phyloP scores from a whole-genome alignment of 2,113 vertebrate genomes.

The Alectura lathami region DNA sequence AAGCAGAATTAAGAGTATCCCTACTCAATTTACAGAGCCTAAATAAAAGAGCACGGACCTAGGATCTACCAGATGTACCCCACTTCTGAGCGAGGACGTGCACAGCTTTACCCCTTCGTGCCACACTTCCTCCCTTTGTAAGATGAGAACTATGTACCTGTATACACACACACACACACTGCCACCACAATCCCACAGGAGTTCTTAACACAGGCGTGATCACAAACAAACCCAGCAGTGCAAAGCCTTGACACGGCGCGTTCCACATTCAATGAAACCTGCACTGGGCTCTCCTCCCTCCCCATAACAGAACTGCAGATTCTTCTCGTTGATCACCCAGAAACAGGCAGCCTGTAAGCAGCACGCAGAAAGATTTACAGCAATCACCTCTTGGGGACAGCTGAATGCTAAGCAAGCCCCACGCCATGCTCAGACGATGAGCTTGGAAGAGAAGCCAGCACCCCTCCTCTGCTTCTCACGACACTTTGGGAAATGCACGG shows the following conservation, averaged over 20 bases:
- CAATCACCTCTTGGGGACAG: background rate
- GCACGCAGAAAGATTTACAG: background rate
- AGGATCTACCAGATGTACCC: background rate
- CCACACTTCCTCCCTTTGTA: background rate
- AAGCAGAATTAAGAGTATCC: background rate
- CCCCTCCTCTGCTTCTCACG: background rate
- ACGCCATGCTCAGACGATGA: background rate
- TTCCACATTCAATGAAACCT: background rate
- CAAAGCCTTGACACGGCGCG: background rate
- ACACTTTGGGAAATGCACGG: background rate
- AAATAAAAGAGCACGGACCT: background rate
- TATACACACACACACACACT: background rate
- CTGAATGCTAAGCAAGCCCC: background rate
- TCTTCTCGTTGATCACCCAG: background rate
- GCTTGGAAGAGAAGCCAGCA: background rate
- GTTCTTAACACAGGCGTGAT: background rate
- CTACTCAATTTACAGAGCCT: background rate
- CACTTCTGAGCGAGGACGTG: background rate
- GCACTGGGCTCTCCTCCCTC: background rate
- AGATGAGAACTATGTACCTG: background rate
- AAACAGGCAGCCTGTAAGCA: background rate
- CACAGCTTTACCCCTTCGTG: background rate
- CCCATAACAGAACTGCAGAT: background rate
- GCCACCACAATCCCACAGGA: background rate
- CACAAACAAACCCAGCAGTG: background rate